Evolutionary conservation across 2,797 vertebrate species (phyloP).

Genomic region (Limnodromus scolopaceus): DNA sequence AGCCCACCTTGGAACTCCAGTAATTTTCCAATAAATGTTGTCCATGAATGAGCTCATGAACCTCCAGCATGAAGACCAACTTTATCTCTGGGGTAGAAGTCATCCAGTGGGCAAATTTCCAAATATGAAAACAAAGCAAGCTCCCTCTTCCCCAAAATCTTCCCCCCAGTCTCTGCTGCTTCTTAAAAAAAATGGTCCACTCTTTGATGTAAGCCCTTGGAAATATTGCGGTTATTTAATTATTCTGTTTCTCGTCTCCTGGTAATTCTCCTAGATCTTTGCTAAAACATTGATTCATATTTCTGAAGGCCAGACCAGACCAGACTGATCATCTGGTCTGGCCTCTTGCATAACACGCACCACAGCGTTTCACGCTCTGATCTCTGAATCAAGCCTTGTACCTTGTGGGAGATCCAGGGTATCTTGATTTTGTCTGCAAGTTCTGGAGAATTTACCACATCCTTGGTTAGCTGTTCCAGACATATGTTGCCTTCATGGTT

Average conservation of each 20-base stretch:
- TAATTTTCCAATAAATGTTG: constrained; percentile 45
- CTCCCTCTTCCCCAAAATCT: background rate
- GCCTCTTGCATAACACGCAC: background rate
- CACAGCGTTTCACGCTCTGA: constrained; percentile 5
- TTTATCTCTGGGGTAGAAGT: constrained; percentile 52
- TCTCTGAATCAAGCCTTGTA: constrained; percentile 9
- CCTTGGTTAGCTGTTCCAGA: constrained; percentile 33
- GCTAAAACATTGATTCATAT: constrained; percentile 24
- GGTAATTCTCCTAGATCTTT: constrained; percentile 22
- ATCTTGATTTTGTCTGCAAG: background rate
- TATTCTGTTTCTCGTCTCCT: constrained; percentile 38
- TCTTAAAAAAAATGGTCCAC: background rate
- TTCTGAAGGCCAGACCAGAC: constrained; percentile 22
- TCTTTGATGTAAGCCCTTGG: constrained; percentile 18
- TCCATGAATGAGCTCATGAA: constrained; percentile 62
- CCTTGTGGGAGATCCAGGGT: background rate
- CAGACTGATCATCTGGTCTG: constrained; percentile 35
- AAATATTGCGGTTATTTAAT: constrained; percentile 14
- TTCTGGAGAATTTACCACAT: constrained; percentile 30
- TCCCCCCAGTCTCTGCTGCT: background rate
- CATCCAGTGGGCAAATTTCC: constrained; percentile 44
- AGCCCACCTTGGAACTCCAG: constrained; percentile 60
- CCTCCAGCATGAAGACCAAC: constrained; percentile 42
- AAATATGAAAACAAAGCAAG: constrained; percentile 54
- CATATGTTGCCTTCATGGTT: background rate